A percentile compares a stretch with the other conserved stretches of the same genome.
Conservation (phyloP, 1,140 invertebrate species). For the Arion vulgaris region DNA sequence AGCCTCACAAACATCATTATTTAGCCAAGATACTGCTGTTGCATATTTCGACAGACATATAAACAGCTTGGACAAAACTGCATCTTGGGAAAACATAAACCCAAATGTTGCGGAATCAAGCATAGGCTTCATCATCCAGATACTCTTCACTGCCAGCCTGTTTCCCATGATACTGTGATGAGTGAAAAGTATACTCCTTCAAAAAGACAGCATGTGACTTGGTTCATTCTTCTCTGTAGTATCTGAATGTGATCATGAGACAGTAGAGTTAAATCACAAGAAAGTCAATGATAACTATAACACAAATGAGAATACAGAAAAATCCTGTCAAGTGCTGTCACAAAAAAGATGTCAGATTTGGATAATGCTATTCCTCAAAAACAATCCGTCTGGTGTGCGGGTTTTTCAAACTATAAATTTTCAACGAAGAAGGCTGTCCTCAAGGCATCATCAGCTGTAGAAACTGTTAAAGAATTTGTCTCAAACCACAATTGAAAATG, state of each 20-base stretch:
- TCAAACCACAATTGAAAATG: background rate
- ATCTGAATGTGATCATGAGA: background rate
- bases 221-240: background rate
- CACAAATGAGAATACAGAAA: background rate
- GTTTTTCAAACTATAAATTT: background rate
- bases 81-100: background rate
- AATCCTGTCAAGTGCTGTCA: background rate
- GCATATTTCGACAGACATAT: background rate
- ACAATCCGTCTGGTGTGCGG: background rate
- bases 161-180: background rate
- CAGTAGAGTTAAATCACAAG: too few species aligned
- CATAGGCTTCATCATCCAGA: background rate
- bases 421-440: background rate
- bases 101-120: background rate
- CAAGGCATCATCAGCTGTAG: background rate
- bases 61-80: background rate
- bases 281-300: background rate
- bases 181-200: conserved; percentile 20
- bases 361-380: background rate
- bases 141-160: background rate
- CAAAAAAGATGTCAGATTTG: background rate
- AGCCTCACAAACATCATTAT: conserved; percentile 4
- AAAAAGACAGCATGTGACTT: too few species aligned
- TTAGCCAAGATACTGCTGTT: background rate
- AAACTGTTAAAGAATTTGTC: background rate